Evolutionary conservation across 37 sponge, comb jelly and placozoan species (phyloP).

Genomic region (Chondrilla cf. caribensis): DNA sequence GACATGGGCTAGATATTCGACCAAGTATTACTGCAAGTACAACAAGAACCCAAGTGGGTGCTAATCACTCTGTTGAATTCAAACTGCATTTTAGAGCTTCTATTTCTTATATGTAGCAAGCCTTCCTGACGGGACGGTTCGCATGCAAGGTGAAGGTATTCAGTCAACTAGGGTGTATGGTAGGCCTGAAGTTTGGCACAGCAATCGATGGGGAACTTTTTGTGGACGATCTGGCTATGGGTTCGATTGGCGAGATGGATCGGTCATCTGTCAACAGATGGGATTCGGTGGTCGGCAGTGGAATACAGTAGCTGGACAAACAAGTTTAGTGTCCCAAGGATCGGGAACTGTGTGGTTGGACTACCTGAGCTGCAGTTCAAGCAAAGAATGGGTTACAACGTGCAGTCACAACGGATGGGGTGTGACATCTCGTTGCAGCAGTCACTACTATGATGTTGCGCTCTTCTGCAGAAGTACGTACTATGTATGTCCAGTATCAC

Average conservation of each 20-base stretch:
- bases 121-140: not conserved
- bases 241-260: not conserved
- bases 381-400: not conserved
- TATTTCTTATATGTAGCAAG: not conserved
- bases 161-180: not conserved
- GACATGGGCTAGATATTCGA: no score
- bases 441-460: conserved; percentile 1
- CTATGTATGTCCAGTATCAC: no score
- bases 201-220: conserved; percentile 6
- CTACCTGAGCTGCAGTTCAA: not conserved
- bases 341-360: conserved; percentile 10
- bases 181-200: conserved; percentile 3
- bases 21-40: no score
- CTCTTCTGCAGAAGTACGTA: not conserved
- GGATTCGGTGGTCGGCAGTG: not conserved
- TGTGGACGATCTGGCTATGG: not conserved
- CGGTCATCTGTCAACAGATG: not conserved
- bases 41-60: no score
- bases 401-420: conserved; percentile 14
- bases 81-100: no score
- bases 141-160: not conserved
- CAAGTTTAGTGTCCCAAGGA: not conserved
- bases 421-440: not conserved
- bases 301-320: no score
- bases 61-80: no score